Evolutionary conservation across 2,113 vertebrate genomes (phyloP).

Genomic region (Siniperca knerii): DNA sequence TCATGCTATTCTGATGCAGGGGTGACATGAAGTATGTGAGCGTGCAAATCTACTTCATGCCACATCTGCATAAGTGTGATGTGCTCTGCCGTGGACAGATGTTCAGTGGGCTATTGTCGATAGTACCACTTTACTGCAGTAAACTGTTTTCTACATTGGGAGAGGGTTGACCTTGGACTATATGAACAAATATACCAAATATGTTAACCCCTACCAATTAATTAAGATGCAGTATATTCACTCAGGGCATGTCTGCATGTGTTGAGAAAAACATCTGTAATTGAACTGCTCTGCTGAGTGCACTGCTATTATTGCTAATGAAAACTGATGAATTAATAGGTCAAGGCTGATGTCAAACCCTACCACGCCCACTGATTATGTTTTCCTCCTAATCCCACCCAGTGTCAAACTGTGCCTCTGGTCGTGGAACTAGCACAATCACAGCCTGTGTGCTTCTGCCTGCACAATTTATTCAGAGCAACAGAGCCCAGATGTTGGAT

Average conservation of each 20-base stretch:
- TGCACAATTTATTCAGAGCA: slow-evolving; percentile 33
- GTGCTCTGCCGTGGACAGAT: background rate
- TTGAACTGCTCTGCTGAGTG: background rate
- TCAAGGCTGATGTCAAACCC: slow-evolving; percentile 18
- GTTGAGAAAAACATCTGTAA: slow-evolving; percentile 25
- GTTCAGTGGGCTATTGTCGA: slow-evolving; percentile 1
- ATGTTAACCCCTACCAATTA: slow-evolving; percentile 10
- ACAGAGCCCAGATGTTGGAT: slow-evolving; percentile 31
- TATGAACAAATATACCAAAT: slow-evolving; percentile 35
- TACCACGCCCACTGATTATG: slow-evolving; percentile 43
- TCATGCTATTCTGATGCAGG: too few relatives aligned
- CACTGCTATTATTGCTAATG: slow-evolving; percentile 41
- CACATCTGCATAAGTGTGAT: background rate
- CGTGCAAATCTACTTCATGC: too few relatives aligned
- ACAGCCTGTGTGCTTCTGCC: background rate
- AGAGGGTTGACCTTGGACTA: slow-evolving; percentile 30
- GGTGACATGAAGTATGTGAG: too few relatives aligned
- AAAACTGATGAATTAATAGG: slow-evolving; percentile 50
- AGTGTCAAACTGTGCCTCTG: slow-evolving; percentile 26
- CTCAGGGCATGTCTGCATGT: background rate
- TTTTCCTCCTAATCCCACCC: slow-evolving; percentile 21
- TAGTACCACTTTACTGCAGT: slow-evolving; percentile 4
- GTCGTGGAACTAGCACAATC: slow-evolving; percentile 8
- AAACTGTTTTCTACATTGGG: slow-evolving; percentile 1
- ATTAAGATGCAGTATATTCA: slow-evolving; percentile 36